These are phyloP conservation scores for Drosophila miranda DNA, from an alignment of 1,140 invertebrate genomes.

Conservation along the genomic window DNA sequence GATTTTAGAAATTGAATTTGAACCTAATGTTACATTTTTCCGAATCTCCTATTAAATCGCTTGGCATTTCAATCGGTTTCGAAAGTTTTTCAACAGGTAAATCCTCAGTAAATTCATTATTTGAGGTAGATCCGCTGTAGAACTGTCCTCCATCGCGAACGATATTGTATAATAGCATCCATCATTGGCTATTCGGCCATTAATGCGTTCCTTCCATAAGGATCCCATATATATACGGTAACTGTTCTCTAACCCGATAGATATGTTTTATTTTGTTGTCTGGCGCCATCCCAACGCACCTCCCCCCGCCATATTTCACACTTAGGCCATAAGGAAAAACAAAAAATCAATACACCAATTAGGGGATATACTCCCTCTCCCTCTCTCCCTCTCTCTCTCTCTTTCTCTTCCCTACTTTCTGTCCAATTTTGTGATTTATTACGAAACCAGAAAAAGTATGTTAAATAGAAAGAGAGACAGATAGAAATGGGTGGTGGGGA, in stretches of 20 bases:
- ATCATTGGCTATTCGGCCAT: background rate
- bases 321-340: constrained; percentile 28
- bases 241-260: background rate
- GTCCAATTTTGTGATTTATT: constrained; percentile 63
- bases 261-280: background rate
- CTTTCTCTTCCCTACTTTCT: constrained; percentile 11
- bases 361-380: constrained; percentile 22
- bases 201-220: constrained; percentile 22
- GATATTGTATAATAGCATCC: no score
- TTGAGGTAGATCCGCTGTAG: no score
- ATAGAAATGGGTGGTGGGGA: background rate
- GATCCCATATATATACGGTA: background rate
- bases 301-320: constrained; percentile 19
- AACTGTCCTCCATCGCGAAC: no score
- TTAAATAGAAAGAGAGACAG: background rate
- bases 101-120: no score
- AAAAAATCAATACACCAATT: constrained; percentile 65
- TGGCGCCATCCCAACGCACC: constrained; percentile 17
- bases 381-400: background rate
- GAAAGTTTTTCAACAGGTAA: no score
- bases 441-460: constrained; percentile 4
- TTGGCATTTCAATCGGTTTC: no score
- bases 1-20: no score
- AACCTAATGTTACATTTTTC: no score
- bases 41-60: no score